These are phyloP conservation scores for Shinisaurus crocodilurus DNA, from an alignment of 2,113 vertebrate genomes.

Conservation along the genomic window DNA sequence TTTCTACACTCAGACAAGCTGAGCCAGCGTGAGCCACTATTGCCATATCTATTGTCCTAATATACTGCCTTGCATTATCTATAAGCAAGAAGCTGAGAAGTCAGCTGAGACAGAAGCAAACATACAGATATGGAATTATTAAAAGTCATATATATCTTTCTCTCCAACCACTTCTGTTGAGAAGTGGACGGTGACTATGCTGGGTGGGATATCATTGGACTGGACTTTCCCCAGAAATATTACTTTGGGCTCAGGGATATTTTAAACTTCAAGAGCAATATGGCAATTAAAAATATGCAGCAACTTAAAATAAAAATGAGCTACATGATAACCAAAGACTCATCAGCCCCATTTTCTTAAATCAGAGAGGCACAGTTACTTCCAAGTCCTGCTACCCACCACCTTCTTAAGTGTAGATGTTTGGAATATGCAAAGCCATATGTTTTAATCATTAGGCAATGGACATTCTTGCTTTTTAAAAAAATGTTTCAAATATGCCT, in stretches of 20 bases:
- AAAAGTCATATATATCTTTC: neutral
- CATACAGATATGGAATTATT: accelerated
- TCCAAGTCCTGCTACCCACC: neutral
- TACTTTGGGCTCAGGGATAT: neutral
- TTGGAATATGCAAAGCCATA: neutral
- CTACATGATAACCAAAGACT: neutral
- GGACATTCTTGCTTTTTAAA: neutral
- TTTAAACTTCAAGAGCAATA: neutral
- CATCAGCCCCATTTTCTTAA: neutral
- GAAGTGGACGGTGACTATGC: neutral
- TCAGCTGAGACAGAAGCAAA: neutral
- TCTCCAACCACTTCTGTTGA: neutral
- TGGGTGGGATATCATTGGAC: neutral
- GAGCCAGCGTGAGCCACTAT: neutral
- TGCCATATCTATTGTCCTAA: neutral
- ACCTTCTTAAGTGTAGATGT: neutral
- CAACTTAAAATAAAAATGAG: neutral
- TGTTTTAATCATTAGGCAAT: neutral
- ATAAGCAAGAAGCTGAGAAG: neutral
- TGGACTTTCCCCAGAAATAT: neutral
- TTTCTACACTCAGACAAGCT: too few species aligned
- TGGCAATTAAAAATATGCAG: neutral
- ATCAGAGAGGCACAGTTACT: neutral
- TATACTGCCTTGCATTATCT: neutral
- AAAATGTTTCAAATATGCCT: neutral